phyloP scores from a whole-genome alignment of 92 coral and sea anemone species.

The Palythoa grandiflora region DNA sequence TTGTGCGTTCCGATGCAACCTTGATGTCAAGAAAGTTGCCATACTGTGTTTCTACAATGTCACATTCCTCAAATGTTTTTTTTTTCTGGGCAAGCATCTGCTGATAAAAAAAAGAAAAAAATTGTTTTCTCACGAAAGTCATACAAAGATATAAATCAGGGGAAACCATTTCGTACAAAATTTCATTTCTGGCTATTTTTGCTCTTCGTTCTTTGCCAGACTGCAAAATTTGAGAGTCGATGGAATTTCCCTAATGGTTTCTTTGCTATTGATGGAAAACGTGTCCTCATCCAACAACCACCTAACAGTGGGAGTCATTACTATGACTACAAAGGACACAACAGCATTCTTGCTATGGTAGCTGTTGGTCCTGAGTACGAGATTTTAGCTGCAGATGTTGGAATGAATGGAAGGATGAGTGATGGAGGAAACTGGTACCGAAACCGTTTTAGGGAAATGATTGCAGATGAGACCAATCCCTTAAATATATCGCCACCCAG shows the following conservation, averaged over 20 bases:
- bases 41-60: conserved; percentile 43
- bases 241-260: conserved; percentile 63
- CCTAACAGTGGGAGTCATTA: conserved; percentile 59
- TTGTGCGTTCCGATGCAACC: conserved; percentile 44
- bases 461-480: conserved; percentile 38
- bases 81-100: conserved; percentile 49
- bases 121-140: not conserved
- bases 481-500: conserved; percentile 48
- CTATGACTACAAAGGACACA: conserved; percentile 55
- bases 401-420: conserved; percentile 56
- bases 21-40: conserved; percentile 48
- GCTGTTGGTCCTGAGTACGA: conserved; percentile 60
- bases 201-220: conserved; percentile 12
- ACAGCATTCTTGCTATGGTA: conserved; percentile 52
- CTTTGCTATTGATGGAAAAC: conserved; percentile 57
- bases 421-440: conserved; percentile 53
- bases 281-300: conserved; percentile 62
- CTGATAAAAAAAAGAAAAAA: not conserved
- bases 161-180: conserved; percentile 3
- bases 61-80: conserved; percentile 51
- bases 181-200: conserved; percentile 1
- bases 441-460: conserved; percentile 50
- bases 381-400: conserved; percentile 65
- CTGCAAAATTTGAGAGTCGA: conserved; percentile 47
- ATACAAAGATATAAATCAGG: conserved; percentile 6